These are phyloP conservation scores for Plodia interpunctella DNA, from an alignment of 1,140 invertebrate species.

Conservation along the genomic window DNA sequence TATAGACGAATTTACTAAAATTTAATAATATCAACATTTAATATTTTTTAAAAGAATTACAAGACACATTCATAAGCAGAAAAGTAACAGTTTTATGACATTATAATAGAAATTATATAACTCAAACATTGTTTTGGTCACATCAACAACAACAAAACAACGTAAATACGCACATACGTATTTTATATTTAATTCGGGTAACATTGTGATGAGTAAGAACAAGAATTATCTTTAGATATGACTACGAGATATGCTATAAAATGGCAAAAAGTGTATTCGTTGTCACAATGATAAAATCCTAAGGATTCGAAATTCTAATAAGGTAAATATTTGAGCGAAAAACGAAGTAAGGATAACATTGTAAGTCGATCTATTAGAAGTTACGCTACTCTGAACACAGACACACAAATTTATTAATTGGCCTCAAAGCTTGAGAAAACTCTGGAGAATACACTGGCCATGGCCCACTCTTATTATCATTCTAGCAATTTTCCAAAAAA, in stretches of 20 bases:
- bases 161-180: neutral
- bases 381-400: constrained; percentile 37
- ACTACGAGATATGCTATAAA: constrained; percentile 38
- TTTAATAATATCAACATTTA: neutral
- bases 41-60: neutral
- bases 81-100: neutral
- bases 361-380: constrained; percentile 32
- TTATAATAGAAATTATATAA: neutral
- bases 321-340: constrained; percentile 28
- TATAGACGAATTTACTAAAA: constrained; percentile 5
- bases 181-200: constrained; percentile 16
- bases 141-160: neutral
- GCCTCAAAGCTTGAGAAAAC: neutral
- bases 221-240: constrained; percentile 29
- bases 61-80: neutral
- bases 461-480: too few species aligned
- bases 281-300: constrained; percentile 33
- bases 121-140: neutral
- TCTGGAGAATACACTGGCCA: neutral
- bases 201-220: constrained; percentile 9
- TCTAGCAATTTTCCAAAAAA: too few species aligned
- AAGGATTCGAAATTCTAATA: constrained; percentile 32
- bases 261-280: constrained; percentile 31
- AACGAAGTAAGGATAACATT: constrained; percentile 6
- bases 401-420: constrained; percentile 30